These are phyloP conservation scores for Ennomos quercinarius DNA, from an alignment of 2,888 invertebrate species.

Conservation along the genomic window DNA sequence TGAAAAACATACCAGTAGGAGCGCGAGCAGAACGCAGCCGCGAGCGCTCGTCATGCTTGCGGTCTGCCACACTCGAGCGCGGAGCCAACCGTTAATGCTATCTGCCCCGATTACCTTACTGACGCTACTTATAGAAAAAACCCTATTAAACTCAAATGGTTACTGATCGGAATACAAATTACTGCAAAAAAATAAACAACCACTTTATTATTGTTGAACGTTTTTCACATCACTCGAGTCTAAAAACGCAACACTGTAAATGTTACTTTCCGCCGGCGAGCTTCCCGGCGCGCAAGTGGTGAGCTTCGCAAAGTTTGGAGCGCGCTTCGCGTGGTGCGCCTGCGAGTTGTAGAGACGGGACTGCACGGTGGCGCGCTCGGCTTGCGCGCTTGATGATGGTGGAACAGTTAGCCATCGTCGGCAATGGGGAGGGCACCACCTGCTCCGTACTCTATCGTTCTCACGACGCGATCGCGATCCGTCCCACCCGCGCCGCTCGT, in stretches of 20 bases:
- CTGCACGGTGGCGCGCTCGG: constrained; percentile 70
- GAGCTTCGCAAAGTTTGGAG: constrained; percentile 41
- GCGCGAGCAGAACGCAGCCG: constrained; percentile 74
- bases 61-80: constrained; percentile 83
- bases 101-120: constrained; percentile 84
- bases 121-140: constrained; percentile 67
- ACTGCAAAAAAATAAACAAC: constrained; percentile 40
- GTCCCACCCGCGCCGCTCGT: constrained; percentile 62
- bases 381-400: constrained; percentile 67
- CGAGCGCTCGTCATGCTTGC: constrained; percentile 83
- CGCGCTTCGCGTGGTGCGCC: constrained; percentile 66
- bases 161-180: constrained; percentile 37
- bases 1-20: constrained; percentile 72
- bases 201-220: constrained; percentile 40
- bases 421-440: constrained; percentile 76
- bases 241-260: constrained; percentile 33
- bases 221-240: constrained; percentile 49
- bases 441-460: constrained; percentile 78
- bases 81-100: constrained; percentile 83
- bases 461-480: constrained; percentile 77
- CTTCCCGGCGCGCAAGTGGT: constrained; percentile 46
- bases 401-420: constrained; percentile 78
- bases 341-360: constrained; percentile 68
- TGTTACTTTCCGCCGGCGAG: constrained; percentile 37
- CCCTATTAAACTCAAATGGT: constrained; percentile 37